Conservation (phyloP, 2,113 vertebrate genomes). For the Sphyrna mokarran region DNA sequence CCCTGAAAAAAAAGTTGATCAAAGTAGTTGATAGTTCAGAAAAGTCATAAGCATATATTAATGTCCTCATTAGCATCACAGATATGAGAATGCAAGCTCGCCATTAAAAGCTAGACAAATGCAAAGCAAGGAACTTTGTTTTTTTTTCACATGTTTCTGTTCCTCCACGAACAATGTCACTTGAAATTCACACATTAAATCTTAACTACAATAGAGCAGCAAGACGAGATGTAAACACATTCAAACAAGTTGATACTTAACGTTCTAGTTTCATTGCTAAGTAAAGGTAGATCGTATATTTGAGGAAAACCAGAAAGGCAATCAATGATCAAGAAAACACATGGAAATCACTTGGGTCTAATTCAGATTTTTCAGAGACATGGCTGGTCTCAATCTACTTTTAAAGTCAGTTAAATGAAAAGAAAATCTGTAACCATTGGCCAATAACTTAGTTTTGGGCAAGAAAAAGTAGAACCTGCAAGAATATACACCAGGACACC, state of each 20-base stretch:
- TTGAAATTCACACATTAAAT: not conserved
- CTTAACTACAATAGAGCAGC: not conserved
- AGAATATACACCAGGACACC: not conserved
- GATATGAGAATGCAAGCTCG: not conserved
- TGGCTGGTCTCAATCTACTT: not conserved
- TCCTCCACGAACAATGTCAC: not conserved
- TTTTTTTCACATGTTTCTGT: not conserved
- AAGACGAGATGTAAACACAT: not conserved
- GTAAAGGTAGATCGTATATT: not conserved
- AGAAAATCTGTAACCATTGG: not conserved
- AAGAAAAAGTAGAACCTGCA: not conserved
- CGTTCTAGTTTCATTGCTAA: not conserved
- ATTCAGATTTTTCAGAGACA: not conserved
- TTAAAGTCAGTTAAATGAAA: not conserved
- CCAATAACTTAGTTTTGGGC: not conserved
- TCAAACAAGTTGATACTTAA: not conserved
- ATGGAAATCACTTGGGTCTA: not conserved
- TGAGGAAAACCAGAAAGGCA: not conserved
- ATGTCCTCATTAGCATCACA: not conserved
- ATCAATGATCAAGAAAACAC: not conserved
- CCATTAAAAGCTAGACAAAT: not conserved
- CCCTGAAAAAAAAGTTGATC: conserved; percentile 56
- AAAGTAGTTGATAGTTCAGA: conserved; percentile 10
- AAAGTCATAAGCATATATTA: not conserved
- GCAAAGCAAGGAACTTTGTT: not conserved